Evolutionary conservation across 2,113 vertebrate genomes (phyloP).

Genomic region (Megalops atlanticus): DNA sequence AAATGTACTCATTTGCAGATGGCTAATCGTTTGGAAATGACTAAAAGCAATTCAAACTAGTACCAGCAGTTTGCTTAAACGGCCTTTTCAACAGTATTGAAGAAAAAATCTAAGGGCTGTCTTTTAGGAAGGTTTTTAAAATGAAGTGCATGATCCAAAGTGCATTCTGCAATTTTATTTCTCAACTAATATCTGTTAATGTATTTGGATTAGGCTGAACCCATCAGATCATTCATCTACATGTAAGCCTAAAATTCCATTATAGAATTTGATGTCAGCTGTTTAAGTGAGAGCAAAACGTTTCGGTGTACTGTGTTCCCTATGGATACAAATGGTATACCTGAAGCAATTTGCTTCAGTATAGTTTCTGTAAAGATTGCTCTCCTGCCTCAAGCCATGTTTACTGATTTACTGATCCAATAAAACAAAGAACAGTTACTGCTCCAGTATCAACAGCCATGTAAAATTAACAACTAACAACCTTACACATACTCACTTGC

Average conservation of each 20-base stretch:
- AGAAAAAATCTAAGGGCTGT: neutral
- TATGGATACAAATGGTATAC: neutral
- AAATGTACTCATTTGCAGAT: too few species aligned
- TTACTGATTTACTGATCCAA: neutral
- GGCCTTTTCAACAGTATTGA: too few species aligned
- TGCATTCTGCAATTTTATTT: constrained; percentile 8
- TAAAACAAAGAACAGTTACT: neutral
- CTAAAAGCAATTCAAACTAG: too few species aligned
- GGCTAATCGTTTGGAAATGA: too few species aligned
- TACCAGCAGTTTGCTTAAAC: too few species aligned
- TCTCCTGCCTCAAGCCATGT: neutral
- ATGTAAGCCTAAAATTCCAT: constrained; percentile 5
- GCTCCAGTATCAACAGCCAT: neutral
- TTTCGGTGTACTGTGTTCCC: neutral
- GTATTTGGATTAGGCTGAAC: neutral
- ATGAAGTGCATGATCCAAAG: constrained; percentile 7
- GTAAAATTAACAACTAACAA: neutral
- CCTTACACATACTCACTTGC: neutral
- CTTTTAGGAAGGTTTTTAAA: neutral
- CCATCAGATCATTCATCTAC: constrained; percentile 9
- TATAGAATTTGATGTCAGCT: neutral
- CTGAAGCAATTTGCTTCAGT: neutral
- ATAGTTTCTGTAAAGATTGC: neutral
- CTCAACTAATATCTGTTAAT: constrained; percentile 7
- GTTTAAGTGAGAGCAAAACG: neutral